These are phyloP conservation scores for Actinia equina DNA, from an alignment of 64 coral and sea anemone species.

Conservation along the genomic window DNA sequence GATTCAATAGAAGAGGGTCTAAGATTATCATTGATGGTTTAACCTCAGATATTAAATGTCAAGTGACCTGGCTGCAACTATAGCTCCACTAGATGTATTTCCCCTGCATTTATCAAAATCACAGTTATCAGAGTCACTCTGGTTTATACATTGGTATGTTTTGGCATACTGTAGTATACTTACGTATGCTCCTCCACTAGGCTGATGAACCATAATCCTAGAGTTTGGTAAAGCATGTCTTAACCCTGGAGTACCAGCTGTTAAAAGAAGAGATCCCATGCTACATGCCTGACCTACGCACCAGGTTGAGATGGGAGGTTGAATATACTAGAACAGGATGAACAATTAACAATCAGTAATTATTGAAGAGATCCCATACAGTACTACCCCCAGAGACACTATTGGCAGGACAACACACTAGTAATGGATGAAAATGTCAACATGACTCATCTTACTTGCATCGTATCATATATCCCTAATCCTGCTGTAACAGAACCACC, in stretches of 20 bases:
- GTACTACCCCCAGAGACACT: conserved; percentile 81
- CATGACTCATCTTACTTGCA: conserved; percentile 64
- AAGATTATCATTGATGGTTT: no score
- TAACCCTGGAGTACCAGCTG: conserved; percentile 83
- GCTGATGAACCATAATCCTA: conserved; percentile 98
- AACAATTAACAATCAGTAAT: not conserved
- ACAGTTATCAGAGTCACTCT: no score
- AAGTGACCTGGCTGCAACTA: no score
- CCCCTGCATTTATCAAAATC: no score
- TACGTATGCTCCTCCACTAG: conserved; percentile 91
- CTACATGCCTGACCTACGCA: conserved; percentile 98
- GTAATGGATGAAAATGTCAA: not conserved
- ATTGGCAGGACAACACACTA: conserved; percentile 81
- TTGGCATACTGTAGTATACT: not conserved
- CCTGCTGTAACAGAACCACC: conserved; percentile 95
- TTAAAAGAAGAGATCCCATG: conserved; percentile 87
- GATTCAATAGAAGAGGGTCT: no score
- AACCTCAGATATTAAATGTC: no score
- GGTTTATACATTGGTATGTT: no score
- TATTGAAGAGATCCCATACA: conserved; percentile 78
- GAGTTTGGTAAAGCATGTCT: conserved; percentile 92
- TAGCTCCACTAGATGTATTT: no score
- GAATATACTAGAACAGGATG: conserved; percentile 69
- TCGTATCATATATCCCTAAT: conserved; percentile 96
- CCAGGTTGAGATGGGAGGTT: conserved; percentile 95